Evolutionary conservation across 2,113 vertebrate genomes (phyloP), one percentile per base, ranked within the genome.

Genomic region (Spea bombifrons): DNA sequence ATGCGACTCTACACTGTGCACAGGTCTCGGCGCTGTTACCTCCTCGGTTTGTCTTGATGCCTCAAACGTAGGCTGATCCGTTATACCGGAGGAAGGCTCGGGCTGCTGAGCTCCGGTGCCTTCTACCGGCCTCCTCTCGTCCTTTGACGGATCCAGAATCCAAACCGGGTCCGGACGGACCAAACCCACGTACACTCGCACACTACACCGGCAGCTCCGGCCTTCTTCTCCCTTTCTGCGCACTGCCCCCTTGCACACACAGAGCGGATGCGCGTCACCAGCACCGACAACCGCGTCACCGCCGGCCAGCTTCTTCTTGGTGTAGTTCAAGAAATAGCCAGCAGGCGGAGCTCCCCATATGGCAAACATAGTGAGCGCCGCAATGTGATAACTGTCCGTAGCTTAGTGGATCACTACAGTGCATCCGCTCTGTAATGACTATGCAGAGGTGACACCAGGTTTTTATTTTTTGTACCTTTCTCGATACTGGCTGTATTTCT

Each of bases 111-210:
- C 63, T 57, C 64, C 71, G 77, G 77, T 80, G 71, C 71, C 77
- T 71, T 73, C 77, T 67, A 46, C 77, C 77, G 64, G 77, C 64
- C 71, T 71, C 68, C 77, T 17, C 77, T 80, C 52, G 47, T 67
- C 63, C 71, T 66, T 59, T 55, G 65, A 80, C 9, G 70, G 16
- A 80, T 80, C 77, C 77, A 80, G 77, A 80, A 72, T 80, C 77
- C 71, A 80, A 80, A 43, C 64, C 77, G 63, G 77, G 77, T 64
- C 71, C 71, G 50, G 46, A 16, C 66, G 77, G 77, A 80, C 77
- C 77, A 47, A 30, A 30, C 7, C 47, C 71, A 70, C 59, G 13
- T 17, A 30, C 17, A 53, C 50, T 30, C 76, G 53, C 68, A 43
- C 48, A 65, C 57, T 52, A 49, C 16, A 70, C 61, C 48, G 9